Percentiles rank a stretch among this genome's conserved stretches.
Evolutionary conservation across 2,888 invertebrate species (phyloP).

Genomic region (Synanthedon tipuliformis): DNA sequence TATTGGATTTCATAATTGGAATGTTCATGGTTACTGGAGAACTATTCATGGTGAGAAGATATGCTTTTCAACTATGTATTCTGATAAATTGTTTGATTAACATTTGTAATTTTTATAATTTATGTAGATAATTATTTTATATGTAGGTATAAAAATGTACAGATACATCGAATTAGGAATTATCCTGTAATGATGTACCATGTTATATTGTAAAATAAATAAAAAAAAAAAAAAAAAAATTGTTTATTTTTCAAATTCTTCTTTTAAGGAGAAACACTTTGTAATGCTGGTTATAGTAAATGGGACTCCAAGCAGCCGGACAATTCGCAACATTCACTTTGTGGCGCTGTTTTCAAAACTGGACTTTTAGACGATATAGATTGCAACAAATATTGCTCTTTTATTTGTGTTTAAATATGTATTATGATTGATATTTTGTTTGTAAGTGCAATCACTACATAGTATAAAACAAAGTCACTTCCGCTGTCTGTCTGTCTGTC

Average conservation of each 20-base stretch:
- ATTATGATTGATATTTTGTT: too few species aligned
- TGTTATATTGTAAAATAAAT: too few species aligned
- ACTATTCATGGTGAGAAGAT: conserved; percentile 13
- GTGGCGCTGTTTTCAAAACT: conserved; percentile 6
- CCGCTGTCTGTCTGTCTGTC: too few species aligned
- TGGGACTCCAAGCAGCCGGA: conserved; percentile 26
- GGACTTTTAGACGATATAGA: conserved; percentile 6
- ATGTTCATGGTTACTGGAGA: conserved; percentile 20
- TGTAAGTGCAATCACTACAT: too few species aligned
- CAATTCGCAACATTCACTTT: conserved; percentile 1
- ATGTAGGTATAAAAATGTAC: too few species aligned
- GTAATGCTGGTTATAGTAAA: conserved; percentile 24
- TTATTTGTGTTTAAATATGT: conserved; percentile 7
- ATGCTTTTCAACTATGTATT: too few species aligned
- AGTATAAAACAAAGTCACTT: too few species aligned
- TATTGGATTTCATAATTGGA: conserved; percentile 26
- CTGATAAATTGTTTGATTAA: neutral
- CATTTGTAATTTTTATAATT: too few species aligned
- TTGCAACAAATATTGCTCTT: conserved; percentile 4
- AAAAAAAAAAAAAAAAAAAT: too few species aligned
- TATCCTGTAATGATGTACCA: too few species aligned
- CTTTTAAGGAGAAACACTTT: conserved; percentile 24
- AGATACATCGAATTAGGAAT: too few species aligned
- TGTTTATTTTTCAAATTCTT: neutral
- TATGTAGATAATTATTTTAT: too few species aligned